Evolutionary conservation across 2,113 vertebrate species (phyloP), one percentile per base, ranked within the genome.

Genomic region (Chaetura pelagica): DNA sequence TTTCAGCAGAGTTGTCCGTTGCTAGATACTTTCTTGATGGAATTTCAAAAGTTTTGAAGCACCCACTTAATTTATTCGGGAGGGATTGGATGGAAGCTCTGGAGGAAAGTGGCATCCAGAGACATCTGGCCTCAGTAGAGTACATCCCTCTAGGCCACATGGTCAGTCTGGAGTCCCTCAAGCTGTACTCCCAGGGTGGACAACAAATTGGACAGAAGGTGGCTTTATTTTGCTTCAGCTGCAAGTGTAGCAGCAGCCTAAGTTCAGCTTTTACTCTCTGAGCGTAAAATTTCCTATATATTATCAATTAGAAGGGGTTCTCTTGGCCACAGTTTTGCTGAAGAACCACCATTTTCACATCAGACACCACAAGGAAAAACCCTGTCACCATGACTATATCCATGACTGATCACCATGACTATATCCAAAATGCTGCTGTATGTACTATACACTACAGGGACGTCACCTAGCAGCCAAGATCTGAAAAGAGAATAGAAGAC

Each of bases 201-300:
- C 0, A 1, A 46, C n/a, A 49, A 46, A 44, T 35, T 0, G 0
- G 35, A 38, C 22, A 61, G 20, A 92, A 61, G 5, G 35, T 57
- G 18, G 23, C 35, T 92, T 85, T 52, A 24, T 75, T 85, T 88
- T 83, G 4, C 29, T 90, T 79, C 1, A 1, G 26, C 21, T 93
- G 59, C 48, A 72, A 85, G 16, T 2, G 9, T 79, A 55, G 35
- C 1, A 2, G 59, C 59, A 66, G 55, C 27, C 32, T 72, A 67
- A 69, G 34, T 6, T 9, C 30, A 68, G 7, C 14, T 93, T 93
- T 81, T 84, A 34, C 38, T 58, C 21, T 35, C 7, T 35, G n/a
- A 68, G 29, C 0, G 0, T 68, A 20, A 38, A 12, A 51, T 62
- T 76, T 93, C 24, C 34, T 75, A 16, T 38, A n/a, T 24, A 38